Evolutionary conservation across 2,888 invertebrate species (phyloP).

Genomic region (Caenorhabditis japonica): DNA sequence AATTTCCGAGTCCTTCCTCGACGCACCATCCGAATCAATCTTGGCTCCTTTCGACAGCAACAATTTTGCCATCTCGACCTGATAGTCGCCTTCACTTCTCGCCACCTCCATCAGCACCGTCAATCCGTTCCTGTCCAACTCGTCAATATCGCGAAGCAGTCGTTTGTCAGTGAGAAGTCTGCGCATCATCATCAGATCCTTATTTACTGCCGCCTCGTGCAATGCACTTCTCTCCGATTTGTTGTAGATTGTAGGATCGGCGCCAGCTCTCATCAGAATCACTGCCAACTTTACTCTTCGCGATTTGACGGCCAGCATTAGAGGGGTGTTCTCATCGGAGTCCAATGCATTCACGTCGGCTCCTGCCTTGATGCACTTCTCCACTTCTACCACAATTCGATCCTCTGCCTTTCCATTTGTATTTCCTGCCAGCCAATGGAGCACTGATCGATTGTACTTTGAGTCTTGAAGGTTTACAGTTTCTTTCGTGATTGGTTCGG

Average conservation of each 20-base stretch:
- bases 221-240: constrained; percentile 58
- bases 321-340: constrained; percentile 38
- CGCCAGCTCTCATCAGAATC: constrained; percentile 20
- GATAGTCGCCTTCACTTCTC: neutral
- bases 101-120: constrained; percentile 59
- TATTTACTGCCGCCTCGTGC: constrained; percentile 58
- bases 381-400: constrained; percentile 5
- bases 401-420: constrained; percentile 20
- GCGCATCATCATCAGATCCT: constrained; percentile 41
- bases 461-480: constrained; percentile 22
- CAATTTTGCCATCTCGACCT: constrained; percentile 20
- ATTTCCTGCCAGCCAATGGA: constrained; percentile 39
- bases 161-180: constrained; percentile 47
- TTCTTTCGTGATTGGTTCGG: constrained; percentile 5
- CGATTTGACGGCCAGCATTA: constrained; percentile 42
- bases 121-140: constrained; percentile 44
- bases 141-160: constrained; percentile 47
- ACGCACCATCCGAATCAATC: constrained; percentile 38
- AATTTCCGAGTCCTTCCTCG: constrained; percentile 35
- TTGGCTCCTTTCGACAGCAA: constrained; percentile 35
- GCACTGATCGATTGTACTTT: constrained; percentile 11
- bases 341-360: constrained; percentile 39
- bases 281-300: constrained; percentile 7
- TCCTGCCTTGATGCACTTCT: constrained; percentile 19
- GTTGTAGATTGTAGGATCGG: constrained; percentile 60